Percentiles rank a stretch among this genome's conserved stretches.
Conservation (phyloP, 1,140 invertebrate species). For the Drosophila dunni region DNA sequence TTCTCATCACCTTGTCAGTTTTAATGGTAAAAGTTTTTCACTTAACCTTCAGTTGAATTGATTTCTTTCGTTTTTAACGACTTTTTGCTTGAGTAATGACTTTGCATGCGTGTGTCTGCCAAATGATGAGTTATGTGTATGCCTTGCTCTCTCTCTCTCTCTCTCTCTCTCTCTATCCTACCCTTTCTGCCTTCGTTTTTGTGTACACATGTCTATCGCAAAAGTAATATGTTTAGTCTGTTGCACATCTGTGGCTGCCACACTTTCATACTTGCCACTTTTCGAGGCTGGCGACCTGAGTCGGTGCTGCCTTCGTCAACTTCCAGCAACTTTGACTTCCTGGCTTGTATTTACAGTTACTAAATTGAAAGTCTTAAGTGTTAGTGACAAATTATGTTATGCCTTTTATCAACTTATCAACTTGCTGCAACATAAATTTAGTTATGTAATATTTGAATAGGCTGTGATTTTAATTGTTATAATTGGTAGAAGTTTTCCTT, state of each 20-base stretch:
- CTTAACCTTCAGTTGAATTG: conserved; percentile 78
- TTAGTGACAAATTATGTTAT: conserved; percentile 74
- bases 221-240: conserved; percentile 52
- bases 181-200: background rate
- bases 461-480: background rate
- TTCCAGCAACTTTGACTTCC: conserved; percentile 57
- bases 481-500: no score
- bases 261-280: conserved; percentile 1
- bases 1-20: conserved; percentile 54
- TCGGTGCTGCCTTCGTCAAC: conserved; percentile 69
- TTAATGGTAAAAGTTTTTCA: conserved; percentile 77
- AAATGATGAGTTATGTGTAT: conserved; percentile 59
- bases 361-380: conserved; percentile 68
- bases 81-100: conserved; percentile 76
- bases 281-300: conserved; percentile 10
- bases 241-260: conserved; percentile 38
- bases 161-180: background rate
- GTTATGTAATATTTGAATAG: background rate
- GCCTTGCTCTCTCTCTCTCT: background rate
- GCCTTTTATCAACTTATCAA: conserved; percentile 35
- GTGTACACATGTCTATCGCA: conserved; percentile 15
- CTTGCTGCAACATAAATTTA: background rate
- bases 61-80: conserved; percentile 71
- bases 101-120: conserved; percentile 68
- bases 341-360: conserved; percentile 42